A percentile compares a stretch with the other conserved stretches of the same genome.
Conservation (phyloP, 2,888 invertebrate species). For the Trichopoda pennipes region DNA sequence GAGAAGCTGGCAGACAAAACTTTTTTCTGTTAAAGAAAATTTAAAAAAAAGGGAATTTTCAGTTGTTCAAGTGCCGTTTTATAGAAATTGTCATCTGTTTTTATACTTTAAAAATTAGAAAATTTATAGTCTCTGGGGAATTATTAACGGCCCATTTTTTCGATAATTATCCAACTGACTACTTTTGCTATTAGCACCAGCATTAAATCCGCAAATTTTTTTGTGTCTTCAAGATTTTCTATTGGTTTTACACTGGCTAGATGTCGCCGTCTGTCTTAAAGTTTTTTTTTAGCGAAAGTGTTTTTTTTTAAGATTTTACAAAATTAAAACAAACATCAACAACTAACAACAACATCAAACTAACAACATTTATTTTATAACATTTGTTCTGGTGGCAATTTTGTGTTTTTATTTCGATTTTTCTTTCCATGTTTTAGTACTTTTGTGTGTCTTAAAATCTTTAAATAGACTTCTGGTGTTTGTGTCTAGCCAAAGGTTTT, state of each 20-base stretch:
- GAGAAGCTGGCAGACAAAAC: too few species aligned
- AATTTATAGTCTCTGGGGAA: too few species aligned
- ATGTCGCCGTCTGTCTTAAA: constrained; percentile 21
- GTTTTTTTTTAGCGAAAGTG: constrained; percentile 28
- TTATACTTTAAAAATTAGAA: too few species aligned
- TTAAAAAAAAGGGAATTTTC: too few species aligned
- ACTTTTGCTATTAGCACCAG: neutral
- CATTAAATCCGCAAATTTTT: neutral
- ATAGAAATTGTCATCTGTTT: too few species aligned
- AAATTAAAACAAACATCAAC: neutral
- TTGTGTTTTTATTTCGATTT: constrained; percentile 21
- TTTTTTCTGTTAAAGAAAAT: too few species aligned
- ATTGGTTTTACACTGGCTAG: neutral
- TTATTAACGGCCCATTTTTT: too few species aligned
- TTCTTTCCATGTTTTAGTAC: constrained; percentile 1
- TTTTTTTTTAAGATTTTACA: neutral
- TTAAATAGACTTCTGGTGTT: constrained; percentile 46
- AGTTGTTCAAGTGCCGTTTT: too few species aligned
- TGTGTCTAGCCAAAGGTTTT: constrained; percentile 48
- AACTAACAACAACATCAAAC: constrained; percentile 29
- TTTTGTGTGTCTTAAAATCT: constrained; percentile 14
- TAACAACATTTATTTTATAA: constrained; percentile 57
- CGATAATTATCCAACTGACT: constrained; percentile 17
- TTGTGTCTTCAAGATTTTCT: constrained; percentile 2
- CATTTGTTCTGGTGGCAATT: constrained; percentile 62